A percentile compares a stretch with the other conserved stretches of the same genome.
phyloP scores from a whole-genome alignment of 2,888 invertebrate genomes.

The Drosophila setosimentum region DNA sequence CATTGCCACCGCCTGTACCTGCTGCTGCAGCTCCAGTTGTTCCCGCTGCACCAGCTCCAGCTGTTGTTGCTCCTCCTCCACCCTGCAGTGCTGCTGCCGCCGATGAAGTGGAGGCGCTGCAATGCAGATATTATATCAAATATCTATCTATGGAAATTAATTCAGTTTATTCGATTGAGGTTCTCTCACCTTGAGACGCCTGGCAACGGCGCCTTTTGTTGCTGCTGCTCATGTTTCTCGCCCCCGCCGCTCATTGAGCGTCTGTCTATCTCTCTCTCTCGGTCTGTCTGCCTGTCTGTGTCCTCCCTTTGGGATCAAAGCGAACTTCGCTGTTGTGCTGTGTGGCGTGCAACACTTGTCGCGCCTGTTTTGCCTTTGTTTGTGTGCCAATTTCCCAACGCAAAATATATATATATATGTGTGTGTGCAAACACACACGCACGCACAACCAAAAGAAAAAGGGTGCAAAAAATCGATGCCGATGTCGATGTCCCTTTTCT shows the following conservation, averaged over 20 bases:
- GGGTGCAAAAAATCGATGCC: conserved; percentile 74
- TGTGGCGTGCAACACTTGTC: conserved; percentile 45
- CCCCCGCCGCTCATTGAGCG: conserved; percentile 67
- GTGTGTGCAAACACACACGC: conserved; percentile 7
- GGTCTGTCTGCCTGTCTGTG: conserved; percentile 9
- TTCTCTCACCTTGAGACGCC: conserved; percentile 36
- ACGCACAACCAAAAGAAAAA: conserved; percentile 42
- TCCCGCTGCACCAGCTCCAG: conserved; percentile 1
- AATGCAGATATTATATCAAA: not conserved
- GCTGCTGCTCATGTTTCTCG: conserved; percentile 54
- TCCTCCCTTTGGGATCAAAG: conserved; percentile 22
- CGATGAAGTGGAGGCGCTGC: conserved; percentile 62
- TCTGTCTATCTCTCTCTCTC: conserved; percentile 24
- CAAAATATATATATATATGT: conserved; percentile 34
- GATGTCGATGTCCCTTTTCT: conserved; percentile 67
- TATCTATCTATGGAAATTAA: not conserved
- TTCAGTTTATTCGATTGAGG: conserved; percentile 1
- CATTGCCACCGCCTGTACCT: conserved; percentile 13
- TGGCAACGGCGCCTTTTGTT: conserved; percentile 52
- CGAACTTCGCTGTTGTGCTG: conserved; percentile 28
- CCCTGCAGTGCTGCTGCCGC: conserved; percentile 43
- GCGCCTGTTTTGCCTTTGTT: conserved; percentile 34
- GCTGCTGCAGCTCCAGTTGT: not conserved
- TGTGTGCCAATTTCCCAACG: conserved; percentile 56
- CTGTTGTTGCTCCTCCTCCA: conserved; percentile 15